A percentile compares a stretch with the other conserved stretches of the same genome.
Evolutionary conservation across 2,113 vertebrate species (phyloP).

Genomic region (Climacteris rufus): DNA sequence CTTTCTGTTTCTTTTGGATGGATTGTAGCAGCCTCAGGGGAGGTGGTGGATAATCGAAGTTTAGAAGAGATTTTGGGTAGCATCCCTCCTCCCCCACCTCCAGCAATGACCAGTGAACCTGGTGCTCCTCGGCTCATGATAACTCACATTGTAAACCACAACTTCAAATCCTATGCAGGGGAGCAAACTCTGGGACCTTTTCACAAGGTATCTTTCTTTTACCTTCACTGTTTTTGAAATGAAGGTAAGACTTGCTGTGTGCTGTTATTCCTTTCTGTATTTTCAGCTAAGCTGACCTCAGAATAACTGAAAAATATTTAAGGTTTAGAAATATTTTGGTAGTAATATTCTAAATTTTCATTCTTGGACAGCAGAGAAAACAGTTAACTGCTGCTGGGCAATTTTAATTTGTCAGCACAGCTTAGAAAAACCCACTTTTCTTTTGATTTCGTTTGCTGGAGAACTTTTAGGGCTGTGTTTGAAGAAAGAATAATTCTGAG

Average conservation of each 20-base stretch:
- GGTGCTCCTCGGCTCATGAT: conserved; percentile 98
- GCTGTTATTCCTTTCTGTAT: not conserved
- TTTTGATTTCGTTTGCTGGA: conserved; percentile 20
- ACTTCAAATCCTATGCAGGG: conserved; percentile 98
- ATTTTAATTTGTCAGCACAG: not conserved
- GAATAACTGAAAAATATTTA: not conserved
- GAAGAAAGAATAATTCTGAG: conserved; percentile 22
- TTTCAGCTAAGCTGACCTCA: not conserved
- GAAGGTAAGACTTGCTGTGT: not conserved
- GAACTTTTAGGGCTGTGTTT: not conserved
- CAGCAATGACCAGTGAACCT: conserved; percentile 95
- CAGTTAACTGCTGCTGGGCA: not conserved
- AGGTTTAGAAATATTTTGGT: not conserved
- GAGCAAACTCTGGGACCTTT: conserved; percentile 94
- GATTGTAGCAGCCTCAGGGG: conserved; percentile 68
- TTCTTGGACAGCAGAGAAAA: not conserved
- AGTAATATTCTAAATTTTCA: not conserved
- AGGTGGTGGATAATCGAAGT: conserved; percentile 84
- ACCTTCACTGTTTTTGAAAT: not conserved
- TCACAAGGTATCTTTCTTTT: conserved; percentile 87
- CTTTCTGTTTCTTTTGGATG: conserved; percentile 70
- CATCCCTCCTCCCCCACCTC: conserved; percentile 95
- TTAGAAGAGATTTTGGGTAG: conserved; percentile 96
- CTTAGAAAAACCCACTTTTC: not conserved
- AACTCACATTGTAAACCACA: conserved; percentile 95